These are phyloP conservation scores for Lipotes vexillifer DNA, from an alignment of 2,113 vertebrate genomes.

Conservation along the genomic window DNA sequence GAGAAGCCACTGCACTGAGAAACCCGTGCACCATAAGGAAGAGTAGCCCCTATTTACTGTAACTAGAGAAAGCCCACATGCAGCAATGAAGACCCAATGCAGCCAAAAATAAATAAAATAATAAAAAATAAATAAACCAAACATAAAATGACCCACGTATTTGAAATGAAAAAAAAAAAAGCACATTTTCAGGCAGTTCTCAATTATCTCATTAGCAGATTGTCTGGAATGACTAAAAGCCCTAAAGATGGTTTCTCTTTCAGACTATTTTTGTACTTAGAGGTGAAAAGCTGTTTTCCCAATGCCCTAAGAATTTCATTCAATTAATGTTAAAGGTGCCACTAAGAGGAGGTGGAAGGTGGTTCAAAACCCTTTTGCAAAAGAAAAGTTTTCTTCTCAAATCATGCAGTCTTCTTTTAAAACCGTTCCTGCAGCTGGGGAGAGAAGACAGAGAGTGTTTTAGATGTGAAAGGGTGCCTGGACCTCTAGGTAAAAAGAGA, in stretches of 20 bases:
- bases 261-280: not conserved
- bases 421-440: not conserved
- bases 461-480: not conserved
- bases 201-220: slow-evolving; percentile 40
- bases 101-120: too few species aligned
- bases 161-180: slow-evolving; percentile 6
- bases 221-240: not conserved
- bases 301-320: not conserved
- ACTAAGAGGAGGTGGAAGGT: not conserved
- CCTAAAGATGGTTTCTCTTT: not conserved
- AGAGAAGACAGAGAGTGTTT: not conserved
- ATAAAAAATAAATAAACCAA: not conserved
- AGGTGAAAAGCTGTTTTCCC: not conserved
- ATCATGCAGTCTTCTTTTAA: not conserved
- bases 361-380: not conserved
- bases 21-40: too few species aligned
- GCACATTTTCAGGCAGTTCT: slow-evolving; percentile 8
- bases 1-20: too few species aligned
- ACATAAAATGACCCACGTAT: not conserved
- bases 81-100: too few species aligned
- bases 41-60: too few species aligned
- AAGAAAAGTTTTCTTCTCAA: slow-evolving; percentile 22
- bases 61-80: too few species aligned
- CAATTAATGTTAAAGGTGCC: not conserved
- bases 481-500: not conserved